These are phyloP conservation scores for Pithecia hirsuta DNA, from an alignment of 2,797 vertebrate genomes.

Conservation along the genomic window DNA sequence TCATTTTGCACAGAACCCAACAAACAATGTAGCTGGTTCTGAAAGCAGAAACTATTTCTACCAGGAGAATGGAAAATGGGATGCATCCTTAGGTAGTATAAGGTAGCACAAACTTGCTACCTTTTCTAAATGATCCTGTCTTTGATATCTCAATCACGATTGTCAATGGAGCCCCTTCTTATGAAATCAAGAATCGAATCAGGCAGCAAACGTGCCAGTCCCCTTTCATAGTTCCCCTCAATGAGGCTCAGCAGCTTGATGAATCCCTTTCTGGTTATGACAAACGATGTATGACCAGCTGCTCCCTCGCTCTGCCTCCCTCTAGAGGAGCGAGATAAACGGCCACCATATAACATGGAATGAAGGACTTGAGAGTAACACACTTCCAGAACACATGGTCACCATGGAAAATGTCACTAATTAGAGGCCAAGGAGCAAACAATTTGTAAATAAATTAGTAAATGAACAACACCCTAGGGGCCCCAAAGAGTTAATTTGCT, in stretches of 20 bases:
- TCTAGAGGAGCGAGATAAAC: constrained; percentile 62
- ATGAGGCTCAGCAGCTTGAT: constrained; percentile 64
- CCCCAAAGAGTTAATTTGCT: constrained; percentile 63
- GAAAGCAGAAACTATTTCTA: constrained; percentile 42
- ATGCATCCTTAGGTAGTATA: not conserved
- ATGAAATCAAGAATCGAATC: constrained; percentile 58
- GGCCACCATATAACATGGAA: not conserved
- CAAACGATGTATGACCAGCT: constrained; percentile 68
- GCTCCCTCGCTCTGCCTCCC: constrained; percentile 69
- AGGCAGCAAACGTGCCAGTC: constrained; percentile 62
- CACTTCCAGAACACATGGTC: not conserved
- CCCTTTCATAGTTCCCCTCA: constrained; percentile 61
- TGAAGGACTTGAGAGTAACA: not conserved
- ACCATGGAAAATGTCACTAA: constrained; percentile 52
- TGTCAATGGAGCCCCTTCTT: constrained; percentile 56
- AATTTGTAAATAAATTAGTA: constrained; percentile 75
- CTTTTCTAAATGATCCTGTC: constrained; percentile 48
- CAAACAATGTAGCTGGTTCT: not conserved
- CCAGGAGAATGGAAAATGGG: constrained; percentile 50
- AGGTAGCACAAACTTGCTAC: not conserved
- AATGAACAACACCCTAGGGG: constrained; percentile 59
- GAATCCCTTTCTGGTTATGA: constrained; percentile 70
- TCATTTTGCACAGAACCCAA: not conserved
- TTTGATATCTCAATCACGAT: constrained; percentile 58
- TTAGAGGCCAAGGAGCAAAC: constrained; percentile 70